Evolutionary conservation across 2,797 vertebrate genomes (phyloP).

Genomic region (Vireo griseus): DNA sequence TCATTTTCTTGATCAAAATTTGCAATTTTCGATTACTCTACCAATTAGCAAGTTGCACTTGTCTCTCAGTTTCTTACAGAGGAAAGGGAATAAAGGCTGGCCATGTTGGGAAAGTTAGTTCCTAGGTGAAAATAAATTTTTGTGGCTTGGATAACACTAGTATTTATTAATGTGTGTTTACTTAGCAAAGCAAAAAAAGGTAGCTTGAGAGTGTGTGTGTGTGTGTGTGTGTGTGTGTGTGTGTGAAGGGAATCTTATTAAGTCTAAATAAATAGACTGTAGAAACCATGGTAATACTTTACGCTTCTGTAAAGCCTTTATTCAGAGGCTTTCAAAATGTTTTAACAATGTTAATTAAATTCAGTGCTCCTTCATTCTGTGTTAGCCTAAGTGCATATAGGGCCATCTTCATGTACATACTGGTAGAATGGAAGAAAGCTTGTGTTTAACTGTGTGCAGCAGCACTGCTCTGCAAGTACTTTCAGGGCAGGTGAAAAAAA

Average conservation of each 20-base stretch:
- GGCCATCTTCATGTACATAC: constrained; percentile 30
- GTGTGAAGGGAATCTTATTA: constrained; percentile 36
- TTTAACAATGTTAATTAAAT: constrained; percentile 64
- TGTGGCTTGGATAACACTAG: not conserved
- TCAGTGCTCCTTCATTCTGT: constrained; percentile 16
- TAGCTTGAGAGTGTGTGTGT: not conserved
- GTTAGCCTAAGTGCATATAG: constrained; percentile 35
- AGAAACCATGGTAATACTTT: constrained; percentile 46
- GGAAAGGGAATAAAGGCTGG: not conserved
- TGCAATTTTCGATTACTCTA: not conserved
- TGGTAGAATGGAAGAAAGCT: not conserved
- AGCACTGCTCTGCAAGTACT: not conserved
- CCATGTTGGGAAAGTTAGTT: not conserved
- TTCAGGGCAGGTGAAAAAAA: not conserved
- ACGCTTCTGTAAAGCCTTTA: constrained; percentile 34
- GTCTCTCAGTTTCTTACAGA: not conserved
- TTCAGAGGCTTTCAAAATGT: constrained; percentile 49
- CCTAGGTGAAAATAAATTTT: not conserved
- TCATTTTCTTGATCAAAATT: not conserved
- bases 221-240: not conserved
- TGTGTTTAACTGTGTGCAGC: not conserved
- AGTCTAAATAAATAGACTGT: constrained; percentile 59
- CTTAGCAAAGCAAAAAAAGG: not conserved
- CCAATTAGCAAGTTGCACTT: not conserved
- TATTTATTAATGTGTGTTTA: constrained; percentile 3